Base-by-base conservation (phyloP, 2,888 invertebrate genomes). In the Azorinus chamasolen region DNA sequence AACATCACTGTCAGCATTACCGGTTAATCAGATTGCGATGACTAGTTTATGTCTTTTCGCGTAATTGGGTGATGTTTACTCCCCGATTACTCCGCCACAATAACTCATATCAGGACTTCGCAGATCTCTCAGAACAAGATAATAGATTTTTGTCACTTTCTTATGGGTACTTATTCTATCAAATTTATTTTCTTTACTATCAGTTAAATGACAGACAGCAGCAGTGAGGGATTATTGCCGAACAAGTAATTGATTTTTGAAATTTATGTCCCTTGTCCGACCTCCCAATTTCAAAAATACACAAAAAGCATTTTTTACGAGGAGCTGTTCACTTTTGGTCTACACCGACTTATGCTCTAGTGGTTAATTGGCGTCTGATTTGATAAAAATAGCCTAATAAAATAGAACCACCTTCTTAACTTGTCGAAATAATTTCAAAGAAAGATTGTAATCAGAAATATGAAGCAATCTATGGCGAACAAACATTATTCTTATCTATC, bases 91-190 rank as follows among this genome's bases (percentile, higher is more conserved):
- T n/a, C 18, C 18, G 16, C 45, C 20, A 69, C 50, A 70, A 75
- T 75, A 75, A 75, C 70, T 62, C 51, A 58, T 27, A 48, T 16
- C 18, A 45, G 76, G 16, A 27, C 25, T n/a, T 25, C 16, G 32
- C 25, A 12, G 27, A 53, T 53, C 53, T 32, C 32, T 32, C 45
- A 46, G 64, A 43, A n/a, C 18, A 39, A 57, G 59, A 76, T 80
- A 76, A 80, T 66, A 65, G 66, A 66, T 72, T 69, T 69, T 55
- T 14, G 50, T 48, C 70, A 83, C 73, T 83, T 83, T 83, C 82
- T 76, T 83, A 76, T 51, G 32, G 59, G 51, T 50, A 54, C 65
- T 76, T 69, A 70, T 64, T 64, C 63, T 65, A 51, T 57, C 57
- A 63, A 58, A 74, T 81, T 64, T 68, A 77, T 76, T 68, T 76